Base-by-base conservation (phyloP, 2,797 vertebrate species). In the Mormyrus hasselquistii region DNA sequence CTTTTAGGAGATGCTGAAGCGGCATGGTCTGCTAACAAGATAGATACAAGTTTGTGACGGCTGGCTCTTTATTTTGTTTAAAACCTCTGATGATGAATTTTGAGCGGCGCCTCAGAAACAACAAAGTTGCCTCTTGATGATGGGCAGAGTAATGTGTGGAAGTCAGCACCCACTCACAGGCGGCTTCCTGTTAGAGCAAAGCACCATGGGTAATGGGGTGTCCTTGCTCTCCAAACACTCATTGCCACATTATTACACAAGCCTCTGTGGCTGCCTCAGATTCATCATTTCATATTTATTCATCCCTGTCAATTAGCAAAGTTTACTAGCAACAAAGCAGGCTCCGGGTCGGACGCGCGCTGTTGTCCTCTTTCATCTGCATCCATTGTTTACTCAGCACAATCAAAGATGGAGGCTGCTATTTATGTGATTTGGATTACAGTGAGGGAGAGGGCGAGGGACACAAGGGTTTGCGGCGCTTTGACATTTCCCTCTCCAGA, bases 401-500 rank as follows among this genome's bases (percentile, higher is more conserved):
- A 84, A 84, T 83, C 19, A 49, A 84, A 50, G 8, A 84, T 83
- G 41, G 44, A 1, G 41, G 44, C 44, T 38, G 79, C 16, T 82
- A 47, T 44, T 47, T 82, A 41, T 12, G 76, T 82, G 65, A 73
- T 38, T 73, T 73, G 65, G 25, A 38, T 73, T 12, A 14, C 10
- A 83, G 79, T 22, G 38, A 50, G 29, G 25, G 25, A 49, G 12
- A 22, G 49, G 10, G 49, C 0, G 5, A 86, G 50, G 25, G 5
- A 19, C 50, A 38, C 49, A 25, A n/a, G 3, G n/a, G 29, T 90
- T 38, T 55, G 19, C 49, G 25, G 10, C 8, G 25, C 87, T 38
- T 7, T 91, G 90, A 89, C 86, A 91, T 90, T 90, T 90, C 44
- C 57, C n/a, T 47, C 69, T 79, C 69, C 50, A 29, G 69, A 86